phyloP scores from a whole-genome alignment of 2,797 vertebrate species.

The Tapirus indicus region DNA sequence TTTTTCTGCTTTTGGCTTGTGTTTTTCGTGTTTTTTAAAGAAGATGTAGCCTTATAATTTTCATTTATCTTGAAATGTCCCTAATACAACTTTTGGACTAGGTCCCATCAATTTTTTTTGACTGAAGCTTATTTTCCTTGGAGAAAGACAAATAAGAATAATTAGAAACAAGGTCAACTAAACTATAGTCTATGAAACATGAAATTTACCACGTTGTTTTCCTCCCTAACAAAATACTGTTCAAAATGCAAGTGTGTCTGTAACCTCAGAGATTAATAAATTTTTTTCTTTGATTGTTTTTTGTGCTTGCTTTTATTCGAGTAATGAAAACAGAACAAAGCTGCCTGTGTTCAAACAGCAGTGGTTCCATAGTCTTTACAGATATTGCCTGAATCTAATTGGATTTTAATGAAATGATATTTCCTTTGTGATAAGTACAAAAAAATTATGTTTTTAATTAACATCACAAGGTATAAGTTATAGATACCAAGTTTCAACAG shows the following conservation, averaged over 20 bases:
- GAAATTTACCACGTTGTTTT: slow-evolving; percentile 83
- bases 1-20: not conserved
- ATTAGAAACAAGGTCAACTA: slow-evolving; percentile 81
- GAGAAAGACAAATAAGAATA: slow-evolving; percentile 72
- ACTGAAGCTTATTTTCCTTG: slow-evolving; percentile 59
- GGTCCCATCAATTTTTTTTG: not conserved
- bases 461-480: slow-evolving; percentile 95
- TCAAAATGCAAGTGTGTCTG: slow-evolving; percentile 88
- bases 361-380: slow-evolving; percentile 96
- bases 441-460: slow-evolving; percentile 99
- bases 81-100: not conserved
- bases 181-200: slow-evolving; percentile 69
- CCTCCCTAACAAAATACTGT: slow-evolving; percentile 81
- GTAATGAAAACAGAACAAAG: slow-evolving; percentile 97
- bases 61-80: slow-evolving; percentile 11
- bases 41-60: not conserved
- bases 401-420: slow-evolving; percentile 99
- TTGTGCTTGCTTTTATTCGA: slow-evolving; percentile 91
- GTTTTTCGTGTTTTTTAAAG: not conserved
- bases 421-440: slow-evolving; percentile 98
- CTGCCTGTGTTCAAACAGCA: slow-evolving; percentile 96
- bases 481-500: slow-evolving; percentile 89
- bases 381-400: slow-evolving; percentile 98
- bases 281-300: slow-evolving; percentile 90
- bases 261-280: slow-evolving; percentile 89